Evolutionary conservation across 2,797 vertebrate genomes (phyloP).

Genomic region (Ctenosaura bakeri): DNA sequence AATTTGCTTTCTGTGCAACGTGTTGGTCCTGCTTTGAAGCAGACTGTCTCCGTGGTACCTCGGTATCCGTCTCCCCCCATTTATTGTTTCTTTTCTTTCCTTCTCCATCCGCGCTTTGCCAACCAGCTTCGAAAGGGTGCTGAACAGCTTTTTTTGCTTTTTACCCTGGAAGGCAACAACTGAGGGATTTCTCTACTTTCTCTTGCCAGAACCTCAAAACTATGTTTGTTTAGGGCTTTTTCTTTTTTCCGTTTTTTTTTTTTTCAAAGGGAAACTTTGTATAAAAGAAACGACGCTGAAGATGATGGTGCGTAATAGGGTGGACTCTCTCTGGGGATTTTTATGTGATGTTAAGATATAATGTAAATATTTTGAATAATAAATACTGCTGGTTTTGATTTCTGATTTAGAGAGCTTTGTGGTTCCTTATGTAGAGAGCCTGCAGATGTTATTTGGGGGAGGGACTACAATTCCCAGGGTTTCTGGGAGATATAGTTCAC

Average conservation of each 20-base stretch:
- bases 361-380: slow-evolving; percentile 78
- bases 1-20: slow-evolving; percentile 22
- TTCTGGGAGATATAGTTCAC: too few relatives aligned
- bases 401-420: slow-evolving; percentile 35
- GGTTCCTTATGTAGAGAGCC: background rate
- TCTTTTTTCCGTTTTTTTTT: background rate
- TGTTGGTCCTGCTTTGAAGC: slow-evolving; percentile 17
- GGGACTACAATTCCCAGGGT: background rate
- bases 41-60: slow-evolving; percentile 31
- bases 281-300: slow-evolving; percentile 32
- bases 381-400: slow-evolving; percentile 75
- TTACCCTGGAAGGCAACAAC: slow-evolving; percentile 41
- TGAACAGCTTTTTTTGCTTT: slow-evolving; percentile 20
- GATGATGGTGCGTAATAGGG: slow-evolving; percentile 34
- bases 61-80: slow-evolving; percentile 29
- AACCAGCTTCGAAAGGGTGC: slow-evolving; percentile 29
- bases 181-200: background rate
- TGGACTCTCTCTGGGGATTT: slow-evolving; percentile 65
- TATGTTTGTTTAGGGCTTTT: background rate
- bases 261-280: slow-evolving; percentile 62
- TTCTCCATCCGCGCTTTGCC: slow-evolving; percentile 43
- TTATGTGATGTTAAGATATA: slow-evolving; percentile 73
- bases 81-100: slow-evolving; percentile 36
- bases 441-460: background rate
- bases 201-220: slow-evolving; percentile 35